Evolutionary conservation across 2,113 vertebrate genomes (phyloP).

Genomic region (Ophiodon elongatus): DNA sequence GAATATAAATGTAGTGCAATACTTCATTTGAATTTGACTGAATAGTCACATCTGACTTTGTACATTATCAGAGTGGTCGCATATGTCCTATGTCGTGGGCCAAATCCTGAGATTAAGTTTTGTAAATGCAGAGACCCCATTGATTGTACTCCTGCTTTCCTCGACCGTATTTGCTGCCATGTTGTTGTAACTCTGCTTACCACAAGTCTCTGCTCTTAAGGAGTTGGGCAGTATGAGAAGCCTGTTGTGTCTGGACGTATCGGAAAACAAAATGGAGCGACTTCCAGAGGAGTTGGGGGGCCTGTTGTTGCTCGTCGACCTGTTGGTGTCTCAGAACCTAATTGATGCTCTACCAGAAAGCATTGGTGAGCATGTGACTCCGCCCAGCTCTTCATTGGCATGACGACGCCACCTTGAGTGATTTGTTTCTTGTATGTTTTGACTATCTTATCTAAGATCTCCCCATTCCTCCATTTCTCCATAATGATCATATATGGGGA

Average conservation of each 20-base stretch:
- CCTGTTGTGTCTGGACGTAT: slow-evolving; percentile 96
- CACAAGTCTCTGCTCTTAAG: slow-evolving; percentile 72
- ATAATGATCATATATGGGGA: neutral
- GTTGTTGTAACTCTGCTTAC: neutral
- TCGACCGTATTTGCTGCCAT: neutral
- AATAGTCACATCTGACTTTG: neutral
- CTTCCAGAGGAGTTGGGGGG: slow-evolving; percentile 95
- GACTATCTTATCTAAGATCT: neutral
- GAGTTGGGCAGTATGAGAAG: slow-evolving; percentile 95
- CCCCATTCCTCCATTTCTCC: no score
- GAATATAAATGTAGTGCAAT: neutral
- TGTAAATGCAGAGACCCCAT: neutral
- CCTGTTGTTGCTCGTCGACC: slow-evolving; percentile 90
- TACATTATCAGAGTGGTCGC: neutral
- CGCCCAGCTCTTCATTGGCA: neutral
- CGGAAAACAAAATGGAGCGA: slow-evolving; percentile 95
- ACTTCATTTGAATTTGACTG: neutral
- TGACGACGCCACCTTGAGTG: neutral
- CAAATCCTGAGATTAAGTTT: neutral
- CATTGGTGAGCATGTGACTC: slow-evolving; percentile 86
- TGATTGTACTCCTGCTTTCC: neutral
- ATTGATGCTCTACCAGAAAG: slow-evolving; percentile 92
- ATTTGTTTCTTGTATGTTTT: neutral
- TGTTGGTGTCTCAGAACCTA: slow-evolving; percentile 96
- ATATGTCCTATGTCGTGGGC: neutral